A percentile compares a stretch with the other conserved stretches of the same genome.
These are phyloP conservation scores for Oplegnathus fasciatus DNA, from an alignment of 2,113 vertebrate species.

Conservation along the genomic window DNA sequence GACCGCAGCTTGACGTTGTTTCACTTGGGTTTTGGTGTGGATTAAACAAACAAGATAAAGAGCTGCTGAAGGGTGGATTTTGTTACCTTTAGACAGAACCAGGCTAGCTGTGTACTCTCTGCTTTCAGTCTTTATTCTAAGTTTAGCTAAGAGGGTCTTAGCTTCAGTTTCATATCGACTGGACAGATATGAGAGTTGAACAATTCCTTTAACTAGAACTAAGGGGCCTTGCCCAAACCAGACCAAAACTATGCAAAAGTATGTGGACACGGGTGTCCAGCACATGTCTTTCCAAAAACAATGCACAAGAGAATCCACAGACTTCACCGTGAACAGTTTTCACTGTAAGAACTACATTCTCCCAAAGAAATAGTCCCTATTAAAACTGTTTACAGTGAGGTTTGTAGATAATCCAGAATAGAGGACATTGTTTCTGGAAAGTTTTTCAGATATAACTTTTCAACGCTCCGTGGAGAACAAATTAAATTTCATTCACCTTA, in stretches of 20 bases:
- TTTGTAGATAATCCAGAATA: not conserved
- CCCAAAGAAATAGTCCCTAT: too few relatives aligned
- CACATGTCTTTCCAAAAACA: not conserved
- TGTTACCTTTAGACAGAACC: not conserved
- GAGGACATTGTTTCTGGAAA: not conserved
- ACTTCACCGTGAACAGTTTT: too few relatives aligned
- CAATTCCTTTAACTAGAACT: not conserved
- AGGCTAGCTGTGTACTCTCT: not conserved
- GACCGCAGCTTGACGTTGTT: not conserved
- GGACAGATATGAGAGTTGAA: not conserved
- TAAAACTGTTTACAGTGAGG: too few relatives aligned
- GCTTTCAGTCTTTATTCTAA: not conserved
- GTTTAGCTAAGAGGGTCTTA: not conserved
- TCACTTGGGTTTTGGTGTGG: not conserved
- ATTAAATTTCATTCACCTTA: not conserved
- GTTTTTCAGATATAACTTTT: not conserved
- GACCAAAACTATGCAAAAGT: not conserved
- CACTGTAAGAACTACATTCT: too few relatives aligned
- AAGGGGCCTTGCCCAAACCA: not conserved
- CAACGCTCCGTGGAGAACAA: not conserved
- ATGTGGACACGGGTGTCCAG: not conserved
- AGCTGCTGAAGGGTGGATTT: not conserved
- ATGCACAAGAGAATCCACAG: too few relatives aligned
- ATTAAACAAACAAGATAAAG: conserved; percentile 13
- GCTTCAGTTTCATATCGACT: not conserved